Base-by-base conservation (phyloP, 1,140 invertebrate species). In the Copidosoma floridanum region DNA sequence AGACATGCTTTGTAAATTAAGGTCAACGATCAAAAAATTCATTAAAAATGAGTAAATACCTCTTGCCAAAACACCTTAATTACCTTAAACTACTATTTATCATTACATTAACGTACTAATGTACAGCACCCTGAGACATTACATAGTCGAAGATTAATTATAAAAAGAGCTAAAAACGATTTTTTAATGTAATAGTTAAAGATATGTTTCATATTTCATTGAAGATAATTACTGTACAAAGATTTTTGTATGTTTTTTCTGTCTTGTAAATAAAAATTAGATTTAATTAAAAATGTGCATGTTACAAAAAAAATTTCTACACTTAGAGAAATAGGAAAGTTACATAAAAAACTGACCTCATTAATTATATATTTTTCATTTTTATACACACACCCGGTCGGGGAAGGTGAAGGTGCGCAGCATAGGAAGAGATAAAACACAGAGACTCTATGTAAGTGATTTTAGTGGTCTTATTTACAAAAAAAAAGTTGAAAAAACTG, bases 311-410 rank as follows among this genome's bases (percentile, higher is more conserved):
- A n/a, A n/a, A n/a, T n/a, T n/a, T 43, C 47, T 56, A 62, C 23
- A 63, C 53, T 78, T 76, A 80, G 67, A 79, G 74, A 68, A 80
- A 79, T 68, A 80, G 68, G 63, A 79, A 80, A 72, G 77, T 80
- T 68, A 80, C 72, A 63, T 80, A 80, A 69, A 80, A 79, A 78
- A 79, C 78, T 80, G 68, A 80, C 78, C 78, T 79, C 76, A n/a
- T 27, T 29, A 56, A 56, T n/a, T n/a, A n/a, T n/a, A 47, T 23
- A 11, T 23, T 18, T n/a, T 62, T 57, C 37, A 21, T 48, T 52
- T n/a, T n/a, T n/a, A 41, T 44, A 26, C 52, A 62, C 47, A 51
- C 24, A 40, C 53, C 37, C 23, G 32, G n/a, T n/a, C n/a, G n/a
- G 59, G 43, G 38, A 23, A 62, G 40, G 50, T 51, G 61, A 47